Evolutionary conservation across 2,797 vertebrate species (phyloP).

Genomic region (Hyperoplus immaculatus): DNA sequence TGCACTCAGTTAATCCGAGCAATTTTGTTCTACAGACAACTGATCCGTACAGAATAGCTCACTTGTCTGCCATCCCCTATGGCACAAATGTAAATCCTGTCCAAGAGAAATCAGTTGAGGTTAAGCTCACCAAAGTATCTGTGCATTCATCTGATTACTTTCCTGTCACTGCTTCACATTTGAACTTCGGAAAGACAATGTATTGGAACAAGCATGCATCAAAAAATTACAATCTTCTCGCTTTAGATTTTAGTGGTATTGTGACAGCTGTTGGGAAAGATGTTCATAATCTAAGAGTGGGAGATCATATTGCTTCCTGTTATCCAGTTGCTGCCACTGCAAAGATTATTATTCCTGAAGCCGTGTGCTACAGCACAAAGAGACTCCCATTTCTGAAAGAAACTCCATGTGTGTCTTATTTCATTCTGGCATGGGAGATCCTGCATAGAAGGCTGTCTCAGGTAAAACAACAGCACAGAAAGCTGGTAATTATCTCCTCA

Average conservation of each 20-base stretch:
- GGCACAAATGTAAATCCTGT: conserved; percentile 24
- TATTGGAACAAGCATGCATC: conserved; percentile 87
- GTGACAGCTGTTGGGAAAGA: conserved; percentile 83
- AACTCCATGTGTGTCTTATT: conserved; percentile 88
- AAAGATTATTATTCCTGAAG: conserved; percentile 83
- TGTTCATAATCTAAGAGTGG: conserved; percentile 83
- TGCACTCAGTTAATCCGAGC: conserved; percentile 19
- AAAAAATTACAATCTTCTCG: conserved; percentile 84
- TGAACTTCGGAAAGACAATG: conserved; percentile 82
- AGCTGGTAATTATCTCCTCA: conserved; percentile 77
- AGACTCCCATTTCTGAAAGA: conserved; percentile 82
- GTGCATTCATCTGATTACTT: conserved; percentile 91
- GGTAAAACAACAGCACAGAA: conserved; percentile 70
- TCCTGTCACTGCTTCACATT: conserved; percentile 85
- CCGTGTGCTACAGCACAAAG: conserved; percentile 82
- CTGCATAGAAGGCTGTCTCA: conserved; percentile 75
- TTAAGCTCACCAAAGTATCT: conserved; percentile 85
- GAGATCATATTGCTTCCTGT: conserved; percentile 88
- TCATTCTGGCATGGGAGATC: conserved; percentile 89
- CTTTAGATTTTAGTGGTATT: conserved; percentile 88
- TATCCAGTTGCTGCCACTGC: conserved; percentile 84
- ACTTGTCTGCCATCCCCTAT: conserved; percentile 79
- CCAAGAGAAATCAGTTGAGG: conserved; percentile 78
- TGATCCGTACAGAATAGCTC: conserved; percentile 80
- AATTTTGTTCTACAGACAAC: conserved; percentile 83